Base-by-base conservation (phyloP, 2,113 vertebrate species). In the Paradoxurus hermaphroditus region DNA sequence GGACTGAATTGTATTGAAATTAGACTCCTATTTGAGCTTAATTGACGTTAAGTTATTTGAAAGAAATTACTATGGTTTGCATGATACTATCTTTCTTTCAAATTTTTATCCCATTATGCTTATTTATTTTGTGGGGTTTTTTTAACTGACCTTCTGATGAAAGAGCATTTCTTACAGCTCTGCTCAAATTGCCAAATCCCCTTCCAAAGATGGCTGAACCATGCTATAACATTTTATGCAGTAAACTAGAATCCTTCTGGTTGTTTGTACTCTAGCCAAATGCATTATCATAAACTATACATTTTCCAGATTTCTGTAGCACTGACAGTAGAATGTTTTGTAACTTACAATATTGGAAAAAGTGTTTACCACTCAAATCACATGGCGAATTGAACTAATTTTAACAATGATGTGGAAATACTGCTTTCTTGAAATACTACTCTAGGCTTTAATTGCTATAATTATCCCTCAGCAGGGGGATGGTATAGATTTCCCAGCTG, bases 391-490 rank as follows among this genome's bases (percentile, higher is more conserved):
- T 97, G 96, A 96, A 91, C 92, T 70, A 77, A 27, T 87, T 97
- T 96, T 95, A 98, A 97, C 12, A 68, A 89, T 94, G 87, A 87
- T 92, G 81, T 97, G 41, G 63, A 96, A 93, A 96, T 94, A 88
- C 63, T 70, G 46, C 62, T 97, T 79, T 79, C 49, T 88, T 95
- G 90, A 96, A 98, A 96, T 94, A 79, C 88, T 86, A 97, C 90
- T 92, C 94, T 97, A 39, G 21, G 86, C 59, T 97, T 84, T 95
- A 94, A 96, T 98, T 96, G 94, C 87, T 97, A 16, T 96, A 96
- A 98, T 98, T 97, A 97, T 82, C 65, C 75, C 75, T 92, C 97
- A 90, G 84, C 70, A 46, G 92, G 95, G 87, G 70, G 65, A 27
- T 12, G 59, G 91, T 70, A 86, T 46, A 62, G 63, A 97, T 94